Conservation (phyloP, 30 jellyfish, hydroid and myxozoan genomes). For the Sanderia malayensis region DNA sequence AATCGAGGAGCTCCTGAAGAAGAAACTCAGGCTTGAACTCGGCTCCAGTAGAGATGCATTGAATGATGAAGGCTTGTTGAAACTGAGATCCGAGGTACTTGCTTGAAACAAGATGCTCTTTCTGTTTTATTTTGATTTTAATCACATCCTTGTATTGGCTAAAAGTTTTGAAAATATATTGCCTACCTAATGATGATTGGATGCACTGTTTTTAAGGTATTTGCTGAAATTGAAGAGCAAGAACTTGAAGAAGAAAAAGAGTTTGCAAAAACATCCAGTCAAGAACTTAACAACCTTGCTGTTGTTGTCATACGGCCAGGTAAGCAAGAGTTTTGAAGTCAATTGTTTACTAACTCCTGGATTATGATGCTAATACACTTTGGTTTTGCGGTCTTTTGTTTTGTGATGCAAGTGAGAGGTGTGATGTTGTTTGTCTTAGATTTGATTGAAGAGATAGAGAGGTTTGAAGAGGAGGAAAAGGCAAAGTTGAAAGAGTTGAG, state of each 20-base stretch:
- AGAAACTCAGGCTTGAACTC: neutral
- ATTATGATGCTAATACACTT: neutral
- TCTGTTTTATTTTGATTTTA: neutral
- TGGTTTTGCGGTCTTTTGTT: neutral
- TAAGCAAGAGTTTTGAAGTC: neutral
- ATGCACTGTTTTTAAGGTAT: neutral
- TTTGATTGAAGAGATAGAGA: conserved; percentile 20
- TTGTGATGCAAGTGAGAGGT: too few relatives aligned
- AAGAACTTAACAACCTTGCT: neutral
- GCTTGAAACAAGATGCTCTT: neutral
- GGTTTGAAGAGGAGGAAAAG: conserved; percentile 39
- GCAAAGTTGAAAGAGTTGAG: conserved; percentile 24
- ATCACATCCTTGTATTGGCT: neutral
- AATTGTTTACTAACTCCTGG: neutral
- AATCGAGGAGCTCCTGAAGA: neutral
- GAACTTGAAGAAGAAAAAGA: conserved; percentile 2
- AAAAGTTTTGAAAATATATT: too few relatives aligned
- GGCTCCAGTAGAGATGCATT: neutral
- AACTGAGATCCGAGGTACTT: conserved; percentile 6
- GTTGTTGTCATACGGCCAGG: neutral
- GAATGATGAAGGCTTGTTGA: neutral
- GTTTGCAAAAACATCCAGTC: neutral
- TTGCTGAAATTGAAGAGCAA: conserved; percentile 7
- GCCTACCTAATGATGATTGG: neutral
- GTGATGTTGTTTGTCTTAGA: too few relatives aligned